Conservation (phyloP, 30 jellyfish, hydroid and myxozoan species). For the Nemopilema nomurai region DNA sequence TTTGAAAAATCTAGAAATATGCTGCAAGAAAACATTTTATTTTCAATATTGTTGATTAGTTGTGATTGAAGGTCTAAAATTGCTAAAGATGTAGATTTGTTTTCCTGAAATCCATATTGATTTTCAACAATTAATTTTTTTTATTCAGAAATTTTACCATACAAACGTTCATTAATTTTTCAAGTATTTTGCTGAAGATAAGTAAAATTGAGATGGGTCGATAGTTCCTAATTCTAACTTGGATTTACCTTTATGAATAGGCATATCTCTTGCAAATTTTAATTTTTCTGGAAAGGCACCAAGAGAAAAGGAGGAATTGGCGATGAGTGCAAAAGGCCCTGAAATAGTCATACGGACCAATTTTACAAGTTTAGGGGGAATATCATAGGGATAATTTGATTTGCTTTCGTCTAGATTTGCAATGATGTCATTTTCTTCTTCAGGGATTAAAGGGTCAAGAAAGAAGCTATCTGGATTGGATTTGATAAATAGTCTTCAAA, state of each 20-base stretch:
- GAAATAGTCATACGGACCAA: conserved; percentile 22
- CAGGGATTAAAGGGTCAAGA: conserved; percentile 27
- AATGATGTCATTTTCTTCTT: conserved; percentile 22
- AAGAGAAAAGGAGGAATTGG: conserved; percentile 31
- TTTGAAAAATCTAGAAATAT: no score
- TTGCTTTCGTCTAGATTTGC: conserved; percentile 35
- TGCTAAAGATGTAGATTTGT: no score
- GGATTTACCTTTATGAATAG: conserved; percentile 37
- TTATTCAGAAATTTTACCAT: no score
- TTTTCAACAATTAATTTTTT: no score
- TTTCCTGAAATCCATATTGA: no score
- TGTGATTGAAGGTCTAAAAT: no score
- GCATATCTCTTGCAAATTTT: conserved; percentile 35
- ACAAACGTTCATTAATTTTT: no score
- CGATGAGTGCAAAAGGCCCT: conserved; percentile 29
- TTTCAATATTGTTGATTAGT: no score
- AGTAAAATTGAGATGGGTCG: conserved; percentile 44
- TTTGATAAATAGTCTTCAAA: not conserved
- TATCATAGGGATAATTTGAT: conserved; percentile 22
- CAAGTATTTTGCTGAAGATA: conserved; percentile 9
- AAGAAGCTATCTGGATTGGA: conserved; percentile 12
- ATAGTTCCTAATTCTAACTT: conserved; percentile 22
- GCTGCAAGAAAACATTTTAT: no score
- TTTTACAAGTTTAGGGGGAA: conserved; percentile 23
- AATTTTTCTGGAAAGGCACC: conserved; percentile 53